Base-by-base conservation (phyloP, 1,140 invertebrate species). In the Drosophila fuyamai region DNA sequence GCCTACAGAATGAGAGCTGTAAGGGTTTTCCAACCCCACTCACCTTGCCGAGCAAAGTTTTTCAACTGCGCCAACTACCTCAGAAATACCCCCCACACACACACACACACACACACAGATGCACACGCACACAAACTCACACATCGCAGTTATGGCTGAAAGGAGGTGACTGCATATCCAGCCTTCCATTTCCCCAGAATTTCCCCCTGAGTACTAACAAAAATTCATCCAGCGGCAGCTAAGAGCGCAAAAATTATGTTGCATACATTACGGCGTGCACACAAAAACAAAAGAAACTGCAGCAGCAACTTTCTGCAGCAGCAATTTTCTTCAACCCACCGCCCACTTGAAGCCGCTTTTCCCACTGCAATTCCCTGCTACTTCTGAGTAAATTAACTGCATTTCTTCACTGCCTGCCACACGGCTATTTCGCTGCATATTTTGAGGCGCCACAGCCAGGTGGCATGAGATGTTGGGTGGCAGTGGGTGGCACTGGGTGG, bases 351-450 rank as follows among this genome's bases (percentile, higher is more conserved):
- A 14, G 60, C 59, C 36, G 16, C 47, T 23, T 50, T 29, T 70
- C 46, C 38, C 44, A 43, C 55, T 63, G 73, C 68, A 62, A 38
- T 65, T 62, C 75, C 48, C 60, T 70, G 80, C 84, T 84, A 90
- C 84, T 90, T 84, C 68, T 89, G 84, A 89, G 84, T 89, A 89
- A 89, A 89, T 89, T 89, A 89, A 89, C 84, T 89, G 84, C 86
- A 89, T 90, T 89, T 89, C 84, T 89, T 89, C 82, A 81, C 81
- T 79, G 84, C 58, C 70, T 66, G 71, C 72, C 62, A 27, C 67
- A 14, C 47, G 48, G 46, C 72, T 46, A 41, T 43, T 63, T 66
- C 67, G 77, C 59, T 75, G 82, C 83, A 88, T 83, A 88, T 89
- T 88, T 68, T 84, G 80, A 79, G 83, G 84, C 84, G 82, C 81